Conservation (phyloP, 2,113 vertebrate species). For the Pachypanchax playfairii region DNA sequence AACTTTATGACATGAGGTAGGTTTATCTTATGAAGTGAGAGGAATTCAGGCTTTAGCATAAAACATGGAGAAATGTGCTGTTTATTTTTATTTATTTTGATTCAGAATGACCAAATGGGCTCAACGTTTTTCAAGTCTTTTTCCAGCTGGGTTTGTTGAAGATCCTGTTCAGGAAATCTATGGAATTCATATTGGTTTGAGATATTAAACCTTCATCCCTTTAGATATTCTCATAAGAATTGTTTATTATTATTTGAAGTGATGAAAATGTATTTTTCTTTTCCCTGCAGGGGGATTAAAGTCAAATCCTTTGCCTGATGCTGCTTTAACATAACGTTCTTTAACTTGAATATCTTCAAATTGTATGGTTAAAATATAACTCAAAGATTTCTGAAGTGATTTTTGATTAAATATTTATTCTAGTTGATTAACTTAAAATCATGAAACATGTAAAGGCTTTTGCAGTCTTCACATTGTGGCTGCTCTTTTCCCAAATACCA, state of each 20-base stretch:
- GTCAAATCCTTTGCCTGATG: neutral
- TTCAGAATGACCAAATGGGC: constrained; percentile 9
- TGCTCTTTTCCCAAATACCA: neutral
- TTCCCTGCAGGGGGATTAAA: constrained; percentile 4
- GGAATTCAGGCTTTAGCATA: constrained; percentile 37
- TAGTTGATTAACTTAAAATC: neutral
- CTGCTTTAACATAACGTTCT: too few species aligned
- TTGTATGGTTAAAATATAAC: neutral
- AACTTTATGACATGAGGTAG: constrained; percentile 26
- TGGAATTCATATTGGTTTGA: constrained; percentile 59
- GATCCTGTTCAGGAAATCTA: constrained; percentile 44
- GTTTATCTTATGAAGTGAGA: constrained; percentile 26
- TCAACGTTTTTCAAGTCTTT: too few species aligned
- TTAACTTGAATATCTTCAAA: too few species aligned
- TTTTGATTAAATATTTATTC: neutral
- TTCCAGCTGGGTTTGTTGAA: constrained; percentile 34
- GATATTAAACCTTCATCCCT: constrained; percentile 61
- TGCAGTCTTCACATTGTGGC: neutral
- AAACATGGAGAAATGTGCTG: constrained; percentile 11
- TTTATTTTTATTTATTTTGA: too few species aligned
- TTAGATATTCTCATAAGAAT: constrained; percentile 44
- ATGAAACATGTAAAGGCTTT: neutral
- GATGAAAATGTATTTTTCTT: constrained; percentile 44
- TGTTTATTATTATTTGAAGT: constrained; percentile 39
- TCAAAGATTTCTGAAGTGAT: neutral